Conservation (phyloP, 2,113 vertebrate genomes). For the Tachuris rubrigastra region DNA sequence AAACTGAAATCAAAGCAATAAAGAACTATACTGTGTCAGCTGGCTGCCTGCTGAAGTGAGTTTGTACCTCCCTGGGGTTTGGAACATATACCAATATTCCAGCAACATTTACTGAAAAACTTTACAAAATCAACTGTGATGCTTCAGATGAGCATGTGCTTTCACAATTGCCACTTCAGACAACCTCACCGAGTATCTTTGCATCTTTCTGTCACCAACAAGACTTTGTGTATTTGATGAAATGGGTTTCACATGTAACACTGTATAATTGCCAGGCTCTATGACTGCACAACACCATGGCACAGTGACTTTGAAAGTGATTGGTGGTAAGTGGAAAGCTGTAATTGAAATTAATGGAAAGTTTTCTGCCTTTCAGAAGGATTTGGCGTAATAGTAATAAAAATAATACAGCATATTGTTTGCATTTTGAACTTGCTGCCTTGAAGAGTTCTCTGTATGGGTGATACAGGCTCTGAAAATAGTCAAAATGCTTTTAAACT, state of each 20-base stretch:
- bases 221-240: not conserved
- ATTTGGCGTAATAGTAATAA: not conserved
- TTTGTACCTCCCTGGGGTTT: not conserved
- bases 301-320: not conserved
- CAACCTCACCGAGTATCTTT: not conserved
- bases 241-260: not conserved
- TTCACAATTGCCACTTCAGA: not conserved
- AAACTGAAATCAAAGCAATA: not conserved
- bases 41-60: not conserved
- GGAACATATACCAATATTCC: not conserved
- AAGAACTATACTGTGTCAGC: not conserved
- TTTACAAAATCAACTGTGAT: not conserved
- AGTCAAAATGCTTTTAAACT: not conserved
- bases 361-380: not conserved
- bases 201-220: not conserved
- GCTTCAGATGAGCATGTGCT: not conserved
- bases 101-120: not conserved
- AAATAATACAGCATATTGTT: not conserved
- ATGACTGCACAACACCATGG: not conserved
- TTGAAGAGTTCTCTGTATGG: not conserved
- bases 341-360: not conserved
- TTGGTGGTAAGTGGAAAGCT: not conserved
- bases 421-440: not conserved
- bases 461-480: not conserved
- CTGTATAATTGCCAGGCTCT: not conserved